Percentiles rank a stretch among this genome's conserved stretches.
Conservation (phyloP, 64 coral and sea anemone species). For the Stylophora pistillata region DNA sequence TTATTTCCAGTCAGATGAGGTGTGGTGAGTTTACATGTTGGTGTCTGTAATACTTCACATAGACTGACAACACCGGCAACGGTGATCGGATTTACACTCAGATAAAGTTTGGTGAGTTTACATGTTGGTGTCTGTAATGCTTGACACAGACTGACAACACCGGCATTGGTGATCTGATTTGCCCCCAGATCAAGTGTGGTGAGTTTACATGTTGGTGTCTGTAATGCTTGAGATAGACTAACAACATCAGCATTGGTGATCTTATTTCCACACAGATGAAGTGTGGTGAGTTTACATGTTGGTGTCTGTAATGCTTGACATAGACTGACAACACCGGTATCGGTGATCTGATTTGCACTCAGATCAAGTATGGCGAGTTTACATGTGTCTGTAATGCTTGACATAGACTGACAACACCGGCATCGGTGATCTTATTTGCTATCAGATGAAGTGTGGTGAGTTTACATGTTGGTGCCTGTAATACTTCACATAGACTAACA, state of each 20-base stretch:
- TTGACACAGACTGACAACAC: background rate
- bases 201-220: background rate
- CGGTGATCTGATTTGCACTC: background rate
- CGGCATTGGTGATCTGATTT: slow-evolving; percentile 1
- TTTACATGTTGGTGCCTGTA: background rate
- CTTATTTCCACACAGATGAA: background rate
- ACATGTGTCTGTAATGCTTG: background rate
- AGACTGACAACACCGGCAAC: background rate
- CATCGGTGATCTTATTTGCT: background rate
- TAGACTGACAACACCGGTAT: background rate
- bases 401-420: background rate
- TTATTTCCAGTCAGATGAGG: background rate
- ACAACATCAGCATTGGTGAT: background rate
- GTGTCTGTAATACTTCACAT: background rate
- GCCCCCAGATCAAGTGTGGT: no score
- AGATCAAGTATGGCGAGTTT: background rate
- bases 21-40: background rate
- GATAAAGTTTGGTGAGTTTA: background rate
- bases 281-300: background rate
- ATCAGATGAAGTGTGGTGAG: background rate
- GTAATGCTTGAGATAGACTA: background rate
- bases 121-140: background rate
- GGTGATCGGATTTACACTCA: slow-evolving; percentile 13
- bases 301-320: background rate
- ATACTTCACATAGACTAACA: background rate